These are phyloP conservation scores for Sisor rabdophorus DNA, from an alignment of 2,113 vertebrate species.

Conservation along the genomic window DNA sequence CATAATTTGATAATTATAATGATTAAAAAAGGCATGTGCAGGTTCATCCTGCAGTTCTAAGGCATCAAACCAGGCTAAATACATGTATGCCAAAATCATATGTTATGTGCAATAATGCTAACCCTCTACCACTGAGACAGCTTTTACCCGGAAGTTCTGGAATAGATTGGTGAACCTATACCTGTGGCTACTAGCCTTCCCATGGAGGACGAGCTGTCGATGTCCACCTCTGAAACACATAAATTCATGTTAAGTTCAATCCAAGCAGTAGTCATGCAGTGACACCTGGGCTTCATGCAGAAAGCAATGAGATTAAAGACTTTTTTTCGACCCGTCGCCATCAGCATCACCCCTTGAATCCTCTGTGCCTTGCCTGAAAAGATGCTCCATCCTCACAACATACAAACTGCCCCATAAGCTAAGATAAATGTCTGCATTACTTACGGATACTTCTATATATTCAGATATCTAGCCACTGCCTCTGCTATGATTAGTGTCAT, in stretches of 20 bases:
- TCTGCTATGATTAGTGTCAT: background rate
- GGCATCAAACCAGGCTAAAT: constrained; percentile 17
- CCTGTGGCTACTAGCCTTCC: constrained; percentile 80
- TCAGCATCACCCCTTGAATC: background rate
- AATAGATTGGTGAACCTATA: constrained; percentile 62
- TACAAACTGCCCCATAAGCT: background rate
- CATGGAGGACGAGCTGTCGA: constrained; percentile 79
- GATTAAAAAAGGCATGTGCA: too few species aligned
- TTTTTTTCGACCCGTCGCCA: background rate
- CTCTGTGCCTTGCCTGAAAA: background rate
- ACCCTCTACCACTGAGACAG: constrained; percentile 66
- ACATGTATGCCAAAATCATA: too few species aligned
- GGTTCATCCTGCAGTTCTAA: background rate
- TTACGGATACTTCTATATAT: background rate
- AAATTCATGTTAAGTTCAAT: constrained; percentile 55
- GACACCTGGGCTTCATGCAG: constrained; percentile 11
- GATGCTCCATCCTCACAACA: background rate
- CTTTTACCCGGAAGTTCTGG: constrained; percentile 34
- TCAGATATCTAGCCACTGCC: background rate
- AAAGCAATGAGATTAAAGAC: background rate
- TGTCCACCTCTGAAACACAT: constrained; percentile 83
- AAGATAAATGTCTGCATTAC: background rate
- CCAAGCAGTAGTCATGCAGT: background rate
- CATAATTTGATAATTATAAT: background rate
- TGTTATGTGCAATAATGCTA: constrained; percentile 2